Evolutionary conservation across 2,113 vertebrate genomes (phyloP).

Genomic region (Irena cyanogastra): DNA sequence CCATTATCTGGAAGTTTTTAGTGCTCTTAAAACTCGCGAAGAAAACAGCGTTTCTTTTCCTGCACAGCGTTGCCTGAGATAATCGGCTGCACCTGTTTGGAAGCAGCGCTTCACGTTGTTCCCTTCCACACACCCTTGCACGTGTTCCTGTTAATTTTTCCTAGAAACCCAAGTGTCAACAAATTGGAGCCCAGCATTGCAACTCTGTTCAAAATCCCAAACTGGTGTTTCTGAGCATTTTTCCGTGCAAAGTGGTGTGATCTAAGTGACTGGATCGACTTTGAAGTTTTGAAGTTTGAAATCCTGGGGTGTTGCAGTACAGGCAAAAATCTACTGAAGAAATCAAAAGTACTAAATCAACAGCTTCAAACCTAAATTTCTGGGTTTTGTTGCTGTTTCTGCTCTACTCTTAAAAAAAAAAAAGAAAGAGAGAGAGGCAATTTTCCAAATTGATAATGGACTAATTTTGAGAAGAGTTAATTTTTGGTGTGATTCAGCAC

Average conservation of each 20-base stretch:
- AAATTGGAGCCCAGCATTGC: slow-evolving; percentile 4
- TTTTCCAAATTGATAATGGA: background rate
- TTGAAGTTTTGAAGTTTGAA: background rate
- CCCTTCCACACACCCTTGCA: slow-evolving; percentile 23
- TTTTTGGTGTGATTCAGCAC: background rate
- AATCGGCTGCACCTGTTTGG: slow-evolving; percentile 72
- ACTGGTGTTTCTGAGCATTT: background rate
- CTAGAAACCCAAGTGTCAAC: slow-evolving; percentile 55
- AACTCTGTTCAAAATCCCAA: background rate
- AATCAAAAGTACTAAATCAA: background rate
- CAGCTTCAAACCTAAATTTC: background rate
- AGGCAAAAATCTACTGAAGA: background rate
- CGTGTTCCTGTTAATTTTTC: slow-evolving; percentile 60
- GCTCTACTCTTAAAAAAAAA: background rate
- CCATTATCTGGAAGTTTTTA: slow-evolving; percentile 72
- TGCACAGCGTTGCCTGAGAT: slow-evolving; percentile 32
- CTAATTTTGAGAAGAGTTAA: background rate
- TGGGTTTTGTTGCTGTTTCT: background rate
- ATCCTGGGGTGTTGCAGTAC: background rate
- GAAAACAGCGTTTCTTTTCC: slow-evolving; percentile 31
- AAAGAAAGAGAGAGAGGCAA: no score
- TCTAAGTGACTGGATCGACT: accelerated
- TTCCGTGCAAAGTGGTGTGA: background rate
- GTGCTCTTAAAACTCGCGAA: slow-evolving; percentile 59
- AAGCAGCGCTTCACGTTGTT: slow-evolving; percentile 34